Evolutionary conservation across 2,797 vertebrate species (phyloP), one percentile per base, ranked within the genome.

Genomic region (Urocyon cinereoargenteus): DNA sequence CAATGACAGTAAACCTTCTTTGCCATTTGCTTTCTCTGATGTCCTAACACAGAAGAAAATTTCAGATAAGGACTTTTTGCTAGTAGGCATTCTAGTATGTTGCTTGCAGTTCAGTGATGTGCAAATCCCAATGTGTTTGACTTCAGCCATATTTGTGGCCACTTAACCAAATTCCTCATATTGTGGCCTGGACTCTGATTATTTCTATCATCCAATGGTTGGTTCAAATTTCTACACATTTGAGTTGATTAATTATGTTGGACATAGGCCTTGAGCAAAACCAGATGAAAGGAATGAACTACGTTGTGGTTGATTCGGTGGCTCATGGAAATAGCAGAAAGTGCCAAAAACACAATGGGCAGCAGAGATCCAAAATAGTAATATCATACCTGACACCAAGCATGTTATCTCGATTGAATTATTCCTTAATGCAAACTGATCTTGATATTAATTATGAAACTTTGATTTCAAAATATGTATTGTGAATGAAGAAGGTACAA

Each of bases 21-120:
- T 92, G 95, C 10, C 24, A 64, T 82, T 93, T 94, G 36, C 12
- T 95, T 91, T 70, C 64, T 87, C 84, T 93, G 53, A 53, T 93
- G 61, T 77, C 18, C 14, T 91, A 73, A 86, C 36, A 18, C 45
- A 81, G 24, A 75, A 79, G 81, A 64, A 26, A 72, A 85, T 70
- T 61, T 78, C 83, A 51, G 2, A 2, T 10, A 28, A 94, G 34
- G 49, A 70, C 18, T 57, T 86, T 68, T 93, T 93, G 36, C n/a
- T 81, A 86, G 36, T 19, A 19, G 18, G 6, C 12, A 83, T 64
- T 62, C 22, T 87, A 3, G 36, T 66, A 6, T 34, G 73, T 34
- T 51, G 61, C 16, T 55, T 16, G 18, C 7, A 26, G n/a, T 70
- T 86, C 28, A 26, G 28, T 53, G 78, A 78, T 31, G 18, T 49